Evolutionary conservation across 2,888 invertebrate species (phyloP), one percentile per base, ranked within the genome.

Genomic region (Formica aserva): DNA sequence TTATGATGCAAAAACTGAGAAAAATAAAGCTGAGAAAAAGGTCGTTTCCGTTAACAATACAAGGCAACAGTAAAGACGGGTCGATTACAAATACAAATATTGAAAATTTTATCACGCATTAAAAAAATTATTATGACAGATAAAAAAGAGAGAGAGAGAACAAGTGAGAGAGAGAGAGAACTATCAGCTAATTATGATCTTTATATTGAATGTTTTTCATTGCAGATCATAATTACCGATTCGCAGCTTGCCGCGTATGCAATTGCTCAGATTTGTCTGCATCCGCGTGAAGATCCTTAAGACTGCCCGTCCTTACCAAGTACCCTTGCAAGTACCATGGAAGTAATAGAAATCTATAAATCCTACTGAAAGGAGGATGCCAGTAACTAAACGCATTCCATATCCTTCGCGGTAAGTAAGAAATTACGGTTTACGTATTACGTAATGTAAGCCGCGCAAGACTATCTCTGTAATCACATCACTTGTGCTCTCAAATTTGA

Each of bases 331-430:
- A 89, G 89, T 88, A 85, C 89, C 62, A 85, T 89, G 88, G 88
- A 88, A 89, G 77, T 88, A 88, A 66, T 88, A 89, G 48, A 52
- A 52, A 72, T 88, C 87, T 87, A 63, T 88, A 89, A 88, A 85
- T 88, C 89, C 87, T 82, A 87, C 87, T 87, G 76, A 82, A 87
- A 89, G 88, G 88, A 88, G 88, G 88, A 88, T 88, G 88, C 88
- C 88, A 82, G 88, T 88, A 89, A 88, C 88, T 88, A 88, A 88
- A 89, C 88, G 88, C 85, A 89, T 88, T 85, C 89, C 85, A 89
- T 89, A 87, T 67, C 89, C 89, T 83, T 88, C 89, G 89, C 88
- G 88, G 88, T 88, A 88, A 88, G 88, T 88, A 88, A 87, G 87
- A 52, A 52, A 78, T 83, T 66, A 75, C 75, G 75, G 88, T 88